Evolutionary conservation across 2,113 vertebrate species (phyloP).

Genomic region (Rynchops niger): DNA sequence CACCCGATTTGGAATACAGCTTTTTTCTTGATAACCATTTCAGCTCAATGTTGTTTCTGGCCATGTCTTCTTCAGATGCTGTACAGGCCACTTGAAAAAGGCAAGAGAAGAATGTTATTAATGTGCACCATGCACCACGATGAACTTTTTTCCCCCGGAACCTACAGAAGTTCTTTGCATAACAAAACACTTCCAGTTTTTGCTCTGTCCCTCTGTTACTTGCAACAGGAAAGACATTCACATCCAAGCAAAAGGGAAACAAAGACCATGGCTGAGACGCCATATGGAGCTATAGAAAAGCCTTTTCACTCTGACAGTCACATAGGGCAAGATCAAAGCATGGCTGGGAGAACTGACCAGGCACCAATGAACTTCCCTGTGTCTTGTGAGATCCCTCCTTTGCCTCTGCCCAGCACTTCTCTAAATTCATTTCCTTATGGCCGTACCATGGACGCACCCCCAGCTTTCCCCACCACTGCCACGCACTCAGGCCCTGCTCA

Average conservation of each 20-base stretch:
- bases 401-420: not conserved
- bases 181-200: not conserved
- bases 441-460: fast-evolving
- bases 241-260: not conserved
- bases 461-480: not conserved
- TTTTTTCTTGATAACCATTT: fast-evolving
- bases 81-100: conserved; percentile 51
- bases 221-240: not conserved
- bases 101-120: not conserved
- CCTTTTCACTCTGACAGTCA: not conserved
- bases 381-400: not conserved
- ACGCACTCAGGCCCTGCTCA: not conserved
- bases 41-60: conserved; percentile 25
- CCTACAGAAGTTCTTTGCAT: not conserved
- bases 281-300: not conserved
- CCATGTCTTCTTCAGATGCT: conserved; percentile 30
- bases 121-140: not conserved
- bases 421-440: not conserved
- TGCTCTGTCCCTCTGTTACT: not conserved
- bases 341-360: not conserved
- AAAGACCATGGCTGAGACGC: not conserved
- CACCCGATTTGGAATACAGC: not conserved
- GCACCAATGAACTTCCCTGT: not conserved
- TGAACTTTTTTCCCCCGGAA: not conserved
- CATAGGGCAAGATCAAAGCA: not conserved